phyloP scores from a whole-genome alignment of 2,797 vertebrate species.

The Myotis vivesi region DNA sequence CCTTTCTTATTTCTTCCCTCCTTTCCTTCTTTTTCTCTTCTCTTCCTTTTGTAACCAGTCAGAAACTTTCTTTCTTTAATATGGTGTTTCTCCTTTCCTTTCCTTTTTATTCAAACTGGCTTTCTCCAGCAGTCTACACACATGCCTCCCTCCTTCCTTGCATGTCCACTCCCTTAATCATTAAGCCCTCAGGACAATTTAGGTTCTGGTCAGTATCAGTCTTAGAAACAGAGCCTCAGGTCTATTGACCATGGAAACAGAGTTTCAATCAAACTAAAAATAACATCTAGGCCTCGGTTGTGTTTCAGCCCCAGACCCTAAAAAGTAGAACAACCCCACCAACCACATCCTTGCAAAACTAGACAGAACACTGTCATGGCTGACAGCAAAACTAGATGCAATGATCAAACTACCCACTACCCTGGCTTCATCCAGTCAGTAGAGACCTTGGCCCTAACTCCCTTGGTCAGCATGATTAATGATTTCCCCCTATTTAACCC shows the following conservation, averaged over 20 bases:
- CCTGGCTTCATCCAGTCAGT: neutral
- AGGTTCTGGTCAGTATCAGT: neutral
- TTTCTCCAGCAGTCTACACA: neutral
- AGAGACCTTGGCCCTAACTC: neutral
- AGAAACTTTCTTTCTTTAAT: neutral
- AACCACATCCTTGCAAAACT: neutral
- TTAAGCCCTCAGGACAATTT: neutral
- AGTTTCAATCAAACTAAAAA: neutral
- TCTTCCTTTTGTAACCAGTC: neutral
- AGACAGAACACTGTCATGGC: neutral
- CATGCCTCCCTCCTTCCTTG: neutral
- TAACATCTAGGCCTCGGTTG: neutral
- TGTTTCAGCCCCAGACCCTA: neutral
- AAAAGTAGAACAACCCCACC: neutral
- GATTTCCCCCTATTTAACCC: neutral
- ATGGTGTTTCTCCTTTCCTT: neutral
- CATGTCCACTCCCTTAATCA: neutral
- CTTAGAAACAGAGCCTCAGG: neutral
- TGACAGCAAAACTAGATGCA: neutral
- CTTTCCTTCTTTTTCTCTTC: neutral
- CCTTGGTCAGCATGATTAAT: neutral
- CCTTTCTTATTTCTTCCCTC: neutral
- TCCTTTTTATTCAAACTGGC: neutral
- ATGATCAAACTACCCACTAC: neutral
- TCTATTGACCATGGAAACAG: neutral